Percentiles rank a stretch among this genome's conserved stretches.
Conservation (phyloP, 2,113 vertebrate species). For the Xenotilapia caudafasciata region DNA sequence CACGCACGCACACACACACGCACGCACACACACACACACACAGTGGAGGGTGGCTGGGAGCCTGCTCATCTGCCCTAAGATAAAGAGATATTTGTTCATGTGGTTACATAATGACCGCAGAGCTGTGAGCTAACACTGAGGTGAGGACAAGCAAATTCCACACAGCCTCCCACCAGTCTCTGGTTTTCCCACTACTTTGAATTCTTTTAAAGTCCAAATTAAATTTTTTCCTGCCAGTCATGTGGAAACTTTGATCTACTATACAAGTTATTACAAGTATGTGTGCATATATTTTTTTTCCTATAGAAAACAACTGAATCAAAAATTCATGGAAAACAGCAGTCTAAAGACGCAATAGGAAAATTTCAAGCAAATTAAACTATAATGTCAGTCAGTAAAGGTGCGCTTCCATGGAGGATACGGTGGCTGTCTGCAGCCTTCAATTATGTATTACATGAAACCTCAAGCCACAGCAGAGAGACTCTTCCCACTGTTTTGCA, state of each 20-base stretch:
- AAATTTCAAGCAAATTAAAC: neutral
- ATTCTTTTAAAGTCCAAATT: neutral
- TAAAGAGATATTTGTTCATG: slow-evolving; percentile 49
- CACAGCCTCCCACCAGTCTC: neutral
- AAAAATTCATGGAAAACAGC: neutral
- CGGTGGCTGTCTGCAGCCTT: neutral
- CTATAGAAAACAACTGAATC: neutral
- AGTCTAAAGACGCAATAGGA: neutral
- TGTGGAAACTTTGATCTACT: neutral
- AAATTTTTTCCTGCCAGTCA: neutral
- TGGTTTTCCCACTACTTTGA: neutral
- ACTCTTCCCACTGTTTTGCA: neutral
- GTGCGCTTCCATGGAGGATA: neutral
- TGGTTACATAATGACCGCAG: slow-evolving; percentile 48
- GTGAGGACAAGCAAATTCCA: slow-evolving; percentile 41
- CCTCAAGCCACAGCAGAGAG: neutral
- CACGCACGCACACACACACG: accelerated
- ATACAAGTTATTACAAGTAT: neutral
- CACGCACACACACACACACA: neutral
- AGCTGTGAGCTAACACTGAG: slow-evolving; percentile 35
- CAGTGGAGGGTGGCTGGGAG: neutral
- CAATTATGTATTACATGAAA: slow-evolving; percentile 7
- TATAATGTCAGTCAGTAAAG: neutral
- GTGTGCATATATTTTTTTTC: neutral
- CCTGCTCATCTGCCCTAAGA: slow-evolving; percentile 17